Conservation (phyloP, 2,113 vertebrate species). For the Myrmophylax atrothorax region DNA sequence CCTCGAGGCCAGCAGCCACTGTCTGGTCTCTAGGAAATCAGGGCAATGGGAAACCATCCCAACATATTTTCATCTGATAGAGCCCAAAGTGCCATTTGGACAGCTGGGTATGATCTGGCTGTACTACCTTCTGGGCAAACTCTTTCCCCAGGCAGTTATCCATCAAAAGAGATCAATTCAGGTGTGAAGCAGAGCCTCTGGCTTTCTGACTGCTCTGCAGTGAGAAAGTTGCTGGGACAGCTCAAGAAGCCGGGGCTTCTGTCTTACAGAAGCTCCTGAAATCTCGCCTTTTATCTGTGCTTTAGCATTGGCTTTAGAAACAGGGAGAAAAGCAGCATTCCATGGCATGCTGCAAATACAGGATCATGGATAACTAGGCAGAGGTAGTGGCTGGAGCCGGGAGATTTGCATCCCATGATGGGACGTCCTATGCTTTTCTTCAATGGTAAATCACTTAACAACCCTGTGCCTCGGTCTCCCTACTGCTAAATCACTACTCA, state of each 20-base stretch:
- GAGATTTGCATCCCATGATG: background rate
- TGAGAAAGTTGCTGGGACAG: background rate
- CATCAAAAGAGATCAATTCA: background rate
- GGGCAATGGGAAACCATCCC: background rate
- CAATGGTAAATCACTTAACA: background rate
- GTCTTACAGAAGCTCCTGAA: background rate
- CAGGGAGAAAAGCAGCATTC: background rate
- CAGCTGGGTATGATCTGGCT: background rate
- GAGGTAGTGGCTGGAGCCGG: background rate
- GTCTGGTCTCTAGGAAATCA: background rate
- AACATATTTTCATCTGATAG: background rate
- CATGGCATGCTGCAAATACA: background rate
- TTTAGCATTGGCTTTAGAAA: background rate
- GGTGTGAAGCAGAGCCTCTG: background rate
- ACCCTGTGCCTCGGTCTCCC: background rate
- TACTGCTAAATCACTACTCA: background rate
- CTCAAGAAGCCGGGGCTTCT: background rate
- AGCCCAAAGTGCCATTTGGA: background rate
- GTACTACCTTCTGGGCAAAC: background rate
- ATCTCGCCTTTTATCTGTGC: background rate
- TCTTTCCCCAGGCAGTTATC: background rate
- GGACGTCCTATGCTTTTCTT: background rate
- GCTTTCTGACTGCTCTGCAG: background rate
- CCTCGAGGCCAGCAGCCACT: background rate
- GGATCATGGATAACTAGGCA: background rate